Percentiles rank a stretch among this genome's conserved stretches.
phyloP scores from a whole-genome alignment of 2,888 invertebrate genomes.

The Lysandra coridon region DNA sequence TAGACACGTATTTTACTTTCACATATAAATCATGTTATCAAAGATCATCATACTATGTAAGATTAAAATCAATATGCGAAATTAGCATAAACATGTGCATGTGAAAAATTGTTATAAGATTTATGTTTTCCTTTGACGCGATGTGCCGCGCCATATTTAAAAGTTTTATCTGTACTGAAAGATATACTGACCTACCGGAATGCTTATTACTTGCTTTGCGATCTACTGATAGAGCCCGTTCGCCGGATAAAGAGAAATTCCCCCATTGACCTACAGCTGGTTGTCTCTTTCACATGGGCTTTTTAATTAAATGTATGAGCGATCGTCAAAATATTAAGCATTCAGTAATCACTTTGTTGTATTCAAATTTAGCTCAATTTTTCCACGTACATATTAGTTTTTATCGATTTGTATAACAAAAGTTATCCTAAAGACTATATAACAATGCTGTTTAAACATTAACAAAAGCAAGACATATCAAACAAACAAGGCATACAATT shows the following conservation, averaged over 20 bases:
- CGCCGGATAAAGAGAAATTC: neutral
- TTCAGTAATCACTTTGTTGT: neutral
- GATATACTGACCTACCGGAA: slow-evolving; percentile 41
- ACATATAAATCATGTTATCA: slow-evolving; percentile 1
- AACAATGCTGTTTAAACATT: neutral
- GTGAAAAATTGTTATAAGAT: slow-evolving; percentile 15
- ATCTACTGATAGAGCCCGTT: neutral
- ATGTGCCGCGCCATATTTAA: slow-evolving; percentile 39
- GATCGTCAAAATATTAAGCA: neutral
- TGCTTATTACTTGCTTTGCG: neutral
- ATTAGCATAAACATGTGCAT: slow-evolving; percentile 12
- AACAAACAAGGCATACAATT: slow-evolving; percentile 53
- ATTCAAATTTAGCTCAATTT: neutral
- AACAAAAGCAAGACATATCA: slow-evolving; percentile 35
- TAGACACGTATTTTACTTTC: neutral
- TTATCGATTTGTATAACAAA: neutral
- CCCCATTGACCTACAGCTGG: neutral
- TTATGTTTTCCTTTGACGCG: slow-evolving; percentile 28
- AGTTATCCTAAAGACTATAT: neutral
- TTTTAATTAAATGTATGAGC: no score
- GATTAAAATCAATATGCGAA: slow-evolving; percentile 8
- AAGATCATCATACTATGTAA: neutral
- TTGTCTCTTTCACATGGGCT: neutral
- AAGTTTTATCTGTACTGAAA: slow-evolving; percentile 38
- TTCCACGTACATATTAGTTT: neutral